Conservation (phyloP, 2,797 vertebrate species). For the Cheirogaleus major region DNA sequence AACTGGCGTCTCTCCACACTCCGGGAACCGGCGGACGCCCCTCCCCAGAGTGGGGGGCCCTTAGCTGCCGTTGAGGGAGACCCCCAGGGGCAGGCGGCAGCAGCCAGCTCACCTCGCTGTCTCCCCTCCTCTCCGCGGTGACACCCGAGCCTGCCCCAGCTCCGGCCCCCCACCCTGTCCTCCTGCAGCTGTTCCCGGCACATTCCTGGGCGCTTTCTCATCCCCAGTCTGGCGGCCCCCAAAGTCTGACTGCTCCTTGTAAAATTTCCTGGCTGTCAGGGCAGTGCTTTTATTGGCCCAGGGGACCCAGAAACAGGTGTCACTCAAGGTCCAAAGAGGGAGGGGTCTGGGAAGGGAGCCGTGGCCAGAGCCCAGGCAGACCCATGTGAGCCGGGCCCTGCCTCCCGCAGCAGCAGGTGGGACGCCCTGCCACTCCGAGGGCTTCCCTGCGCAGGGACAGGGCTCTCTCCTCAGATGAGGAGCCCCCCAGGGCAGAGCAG, state of each 20-base stretch:
- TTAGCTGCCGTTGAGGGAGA: background rate
- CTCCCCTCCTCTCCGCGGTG: background rate
- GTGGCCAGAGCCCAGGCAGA: background rate
- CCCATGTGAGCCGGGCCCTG: rapidly evolving
- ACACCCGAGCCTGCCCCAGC: background rate
- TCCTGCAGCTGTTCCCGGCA: slow-evolving; percentile 93
- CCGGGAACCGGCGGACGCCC: rapidly evolving
- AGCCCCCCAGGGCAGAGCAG: background rate
- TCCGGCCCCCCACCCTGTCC: slow-evolving; percentile 75
- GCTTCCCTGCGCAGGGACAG: rapidly evolving
- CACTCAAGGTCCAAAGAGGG: slow-evolving; percentile 54
- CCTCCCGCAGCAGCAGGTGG: rapidly evolving
- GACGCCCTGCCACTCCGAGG: rapidly evolving
- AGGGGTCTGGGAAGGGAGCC: background rate
- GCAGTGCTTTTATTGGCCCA: slow-evolving; percentile 88
- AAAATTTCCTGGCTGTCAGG: slow-evolving; percentile 93
- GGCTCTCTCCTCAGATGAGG: background rate
- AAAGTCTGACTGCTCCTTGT: slow-evolving; percentile 91
- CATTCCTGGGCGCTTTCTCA: slow-evolving; percentile 97
- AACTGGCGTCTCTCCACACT: background rate
- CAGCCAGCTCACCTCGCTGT: background rate
- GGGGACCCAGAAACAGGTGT: slow-evolving; percentile 82
- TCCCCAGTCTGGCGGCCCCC: slow-evolving; percentile 90
- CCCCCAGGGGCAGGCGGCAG: background rate
- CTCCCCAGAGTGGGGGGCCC: background rate